Evolutionary conservation across 2,888 invertebrate genomes (phyloP), one percentile per base, ranked within the genome.

Genomic region (Alcis repandata): DNA sequence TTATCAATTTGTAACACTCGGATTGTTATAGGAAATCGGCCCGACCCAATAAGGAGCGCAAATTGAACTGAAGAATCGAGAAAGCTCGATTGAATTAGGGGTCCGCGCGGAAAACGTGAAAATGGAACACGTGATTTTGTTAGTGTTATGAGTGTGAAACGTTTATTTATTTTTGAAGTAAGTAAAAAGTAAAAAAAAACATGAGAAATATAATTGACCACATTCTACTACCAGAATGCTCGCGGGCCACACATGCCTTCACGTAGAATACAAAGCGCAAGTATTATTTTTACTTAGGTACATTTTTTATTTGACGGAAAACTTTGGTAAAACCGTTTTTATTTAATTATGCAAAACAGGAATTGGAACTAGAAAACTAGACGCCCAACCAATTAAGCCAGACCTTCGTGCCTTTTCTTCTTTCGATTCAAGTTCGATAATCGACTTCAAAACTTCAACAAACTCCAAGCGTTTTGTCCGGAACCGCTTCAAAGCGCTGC

Each of bases 1-100:
- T 57, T 41, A 51, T 17, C 57, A 52, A 64, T 59, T 45, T 43
- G 54, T 51, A 56, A 64, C 56, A 51, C 41, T 49, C 49, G 1
- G 38, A 15, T 54, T 59, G 20, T 64, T 38, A 59, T 56, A 59
- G 36, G 59, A 59, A 43, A 63, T 45, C 27, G 33, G 17, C n/a
- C 45, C 49, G 43, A 38, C 7, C 22, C 46, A 63, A 58, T 63
- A 46, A 53, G 9, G 59, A 22, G 54, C 19, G 49, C 19, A 54
- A 46, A 62, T 71, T 46, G 57, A 52, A 59, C 36, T 57, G 36
- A 19, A 17, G 52, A 48, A 43, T 38, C 51, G 20, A 8, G 36
- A 51, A 22, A 54, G 3, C 7, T n/a, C 48, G 15, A 22, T 41
- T 38, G 43, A 56, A 20, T 45, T 45, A 45, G 63, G 52, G 57